Conservation (phyloP, 2,797 vertebrate species). For the Lagothrix lagotricha region DNA sequence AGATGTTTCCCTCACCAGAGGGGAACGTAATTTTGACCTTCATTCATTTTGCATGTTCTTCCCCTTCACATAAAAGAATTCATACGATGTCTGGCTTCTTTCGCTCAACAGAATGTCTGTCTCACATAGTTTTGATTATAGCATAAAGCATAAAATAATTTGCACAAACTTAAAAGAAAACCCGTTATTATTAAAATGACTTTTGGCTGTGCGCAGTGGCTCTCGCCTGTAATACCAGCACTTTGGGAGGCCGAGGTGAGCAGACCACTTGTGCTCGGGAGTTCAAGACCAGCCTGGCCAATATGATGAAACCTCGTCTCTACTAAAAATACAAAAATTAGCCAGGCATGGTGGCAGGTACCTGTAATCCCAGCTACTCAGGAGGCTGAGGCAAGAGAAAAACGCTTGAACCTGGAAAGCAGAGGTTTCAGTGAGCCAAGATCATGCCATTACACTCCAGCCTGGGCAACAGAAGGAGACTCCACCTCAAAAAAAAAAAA, state of each 20-base stretch:
- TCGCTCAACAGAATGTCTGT: conserved; percentile 55
- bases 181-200: background rate
- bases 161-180: conserved; percentile 42
- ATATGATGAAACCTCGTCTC: background rate
- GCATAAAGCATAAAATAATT: conserved; percentile 36
- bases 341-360: background rate
- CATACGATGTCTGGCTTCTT: conserved; percentile 40
- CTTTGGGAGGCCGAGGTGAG: background rate
- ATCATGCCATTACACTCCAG: background rate
- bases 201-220: fast-evolving
- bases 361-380: background rate
- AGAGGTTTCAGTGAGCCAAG: background rate
- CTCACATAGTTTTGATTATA: conserved; percentile 34
- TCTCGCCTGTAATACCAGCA: background rate
- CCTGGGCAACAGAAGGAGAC: background rate
- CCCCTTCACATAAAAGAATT: conserved; percentile 49
- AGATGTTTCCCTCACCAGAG: background rate
- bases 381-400: background rate
- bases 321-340: background rate
- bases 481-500: background rate
- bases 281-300: background rate
- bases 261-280: background rate
- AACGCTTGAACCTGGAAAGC: background rate
- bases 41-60: conserved; percentile 3
- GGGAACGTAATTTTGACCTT: background rate